A percentile compares a stretch with the other conserved stretches of the same genome.
Evolutionary conservation across 92 coral and sea anemone species (phyloP).

Genomic region (Parazoanthus swiftii): DNA sequence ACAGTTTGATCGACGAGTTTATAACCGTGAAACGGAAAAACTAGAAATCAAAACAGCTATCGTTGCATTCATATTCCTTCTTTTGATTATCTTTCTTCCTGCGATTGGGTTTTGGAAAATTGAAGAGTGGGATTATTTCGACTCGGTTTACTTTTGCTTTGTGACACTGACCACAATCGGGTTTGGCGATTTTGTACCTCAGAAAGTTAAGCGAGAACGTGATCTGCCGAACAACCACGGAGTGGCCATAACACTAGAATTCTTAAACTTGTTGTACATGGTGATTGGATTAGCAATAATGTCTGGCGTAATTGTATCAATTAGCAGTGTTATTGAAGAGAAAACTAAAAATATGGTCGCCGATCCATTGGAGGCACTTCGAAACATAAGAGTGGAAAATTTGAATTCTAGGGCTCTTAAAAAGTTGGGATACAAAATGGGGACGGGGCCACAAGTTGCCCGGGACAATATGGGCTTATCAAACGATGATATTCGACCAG

Average conservation of each 20-base stretch:
- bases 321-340: constrained; percentile 94
- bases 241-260: constrained; percentile 64
- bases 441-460: constrained; percentile 16
- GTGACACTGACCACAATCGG: constrained; percentile 92
- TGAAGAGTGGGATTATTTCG: constrained; percentile 79
- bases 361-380: constrained; percentile 91
- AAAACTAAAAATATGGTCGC: constrained; percentile 86
- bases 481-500: constrained; percentile 44
- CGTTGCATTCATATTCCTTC: constrained; percentile 75
- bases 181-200: constrained; percentile 95
- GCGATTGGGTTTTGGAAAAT: constrained; percentile 67
- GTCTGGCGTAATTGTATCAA: constrained; percentile 98
- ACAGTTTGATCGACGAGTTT: constrained; percentile 76
- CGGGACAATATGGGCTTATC: constrained; percentile 48
- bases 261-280: constrained; percentile 87
- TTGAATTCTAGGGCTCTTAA: constrained; percentile 87
- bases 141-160: constrained; percentile 90
- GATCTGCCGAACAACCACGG: background rate
- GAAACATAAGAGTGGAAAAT: constrained; percentile 77
- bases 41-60: constrained; percentile 91
- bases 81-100: constrained; percentile 77
- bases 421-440: constrained; percentile 87
- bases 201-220: constrained; percentile 14
- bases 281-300: constrained; percentile 95
- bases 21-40: constrained; percentile 92